A percentile compares a stretch with the other conserved stretches of the same genome.
These are phyloP conservation scores for Teleogryllus oceanicus DNA, from an alignment of 2,888 invertebrate species.

Conservation along the genomic window DNA sequence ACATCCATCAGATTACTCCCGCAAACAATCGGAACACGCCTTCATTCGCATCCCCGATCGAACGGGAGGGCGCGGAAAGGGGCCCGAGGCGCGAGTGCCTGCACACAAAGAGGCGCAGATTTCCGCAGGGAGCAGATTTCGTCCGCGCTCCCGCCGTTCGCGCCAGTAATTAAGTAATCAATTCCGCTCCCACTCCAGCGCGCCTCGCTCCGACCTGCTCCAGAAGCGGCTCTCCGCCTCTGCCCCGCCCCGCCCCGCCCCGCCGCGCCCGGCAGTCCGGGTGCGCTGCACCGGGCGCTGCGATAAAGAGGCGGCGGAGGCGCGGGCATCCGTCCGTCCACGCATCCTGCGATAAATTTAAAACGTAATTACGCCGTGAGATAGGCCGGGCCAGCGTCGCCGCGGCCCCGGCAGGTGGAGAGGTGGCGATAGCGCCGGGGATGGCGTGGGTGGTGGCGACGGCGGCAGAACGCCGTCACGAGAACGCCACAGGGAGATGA, in stretches of 20 bases:
- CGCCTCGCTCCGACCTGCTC: neutral
- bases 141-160: neutral
- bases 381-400: neutral
- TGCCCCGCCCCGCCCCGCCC: too few species aligned
- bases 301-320: neutral
- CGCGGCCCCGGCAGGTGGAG: neutral
- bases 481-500: too few species aligned
- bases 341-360: slow-evolving; percentile 7
- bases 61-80: neutral
- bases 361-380: neutral
- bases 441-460: neutral
- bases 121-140: slow-evolving; percentile 18
- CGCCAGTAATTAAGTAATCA: slow-evolving; percentile 3
- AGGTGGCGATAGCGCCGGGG: neutral
- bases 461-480: neutral
- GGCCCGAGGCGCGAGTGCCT: neutral
- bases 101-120: neutral
- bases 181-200: neutral
- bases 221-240: neutral
- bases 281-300: neutral
- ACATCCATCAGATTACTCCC: neutral
- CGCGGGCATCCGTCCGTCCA: neutral
- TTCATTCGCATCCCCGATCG: neutral
- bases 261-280: too few species aligned
- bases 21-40: neutral